Evolutionary conservation across 35 echinoderm and acorn worm genomes (phyloP), one percentile per base, ranked within the genome.

Genomic region (Acanthaster planci): DNA sequence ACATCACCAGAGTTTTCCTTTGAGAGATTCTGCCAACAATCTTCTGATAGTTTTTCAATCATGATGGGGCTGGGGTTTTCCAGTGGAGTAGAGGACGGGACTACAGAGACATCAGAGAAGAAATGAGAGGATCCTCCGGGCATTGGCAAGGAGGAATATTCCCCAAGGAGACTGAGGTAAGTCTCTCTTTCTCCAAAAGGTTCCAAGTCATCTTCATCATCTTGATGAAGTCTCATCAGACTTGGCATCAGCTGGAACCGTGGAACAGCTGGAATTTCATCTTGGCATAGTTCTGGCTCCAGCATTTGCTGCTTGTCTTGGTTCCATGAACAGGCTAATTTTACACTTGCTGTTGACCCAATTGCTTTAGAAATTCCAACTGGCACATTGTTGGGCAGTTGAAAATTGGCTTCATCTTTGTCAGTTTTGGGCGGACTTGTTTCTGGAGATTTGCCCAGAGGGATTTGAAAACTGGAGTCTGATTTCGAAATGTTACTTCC

Each of bases 111-210:
- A 55, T 68, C 59, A 21, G 55, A 38, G 56, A 39, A 58, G 27
- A 84, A 35, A 60, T 10, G 32, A 47, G 42, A 47, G 15, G 89
- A 82, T 22, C 79, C 79, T 60, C 21, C 7, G 30, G 91, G 91
- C 14, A 88, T 93, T 51, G 95, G 95, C 21, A 97, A 59, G 32
- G 68, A 77, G 38, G 75, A 83, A 60, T 97, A 97, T 81, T 97
- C 95, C 23, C 95, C 95, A 38, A 97, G 38, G 19, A 91, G 84
- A 50, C 88, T 93, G 29, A 90, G 55, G 38, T 90, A 84, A 29
- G 95, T 88, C 52, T 97, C 95, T 40, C 82, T 91, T 80, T 97
- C 95, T 79, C 91, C 91, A 19, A 93, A 89, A 38, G 82, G 86
- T 29, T 84, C 44, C 38, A 77, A 38, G 5, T 31, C 77, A 83